Conservation (phyloP, 2,797 vertebrate genomes). For the Anabacerthia variegaticeps region DNA sequence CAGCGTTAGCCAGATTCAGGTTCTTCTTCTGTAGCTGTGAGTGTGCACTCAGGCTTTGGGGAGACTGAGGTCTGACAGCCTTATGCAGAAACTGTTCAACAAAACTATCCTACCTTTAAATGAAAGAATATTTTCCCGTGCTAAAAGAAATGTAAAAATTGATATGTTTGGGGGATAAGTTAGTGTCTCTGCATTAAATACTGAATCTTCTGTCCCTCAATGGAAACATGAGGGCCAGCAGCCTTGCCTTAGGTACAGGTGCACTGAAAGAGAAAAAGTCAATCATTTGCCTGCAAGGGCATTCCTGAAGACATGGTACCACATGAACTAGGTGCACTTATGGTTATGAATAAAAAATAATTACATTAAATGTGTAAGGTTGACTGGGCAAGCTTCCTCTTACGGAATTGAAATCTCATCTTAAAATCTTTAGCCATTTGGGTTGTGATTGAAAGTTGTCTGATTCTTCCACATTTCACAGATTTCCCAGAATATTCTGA, state of each 20-base stretch:
- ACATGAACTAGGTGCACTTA: not conserved
- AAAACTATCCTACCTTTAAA: not conserved
- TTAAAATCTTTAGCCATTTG: not conserved
- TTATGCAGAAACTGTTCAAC: not conserved
- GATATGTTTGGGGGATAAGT: accelerated
- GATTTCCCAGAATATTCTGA: not conserved
- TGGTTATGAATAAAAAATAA: constrained; percentile 14
- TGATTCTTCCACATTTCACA: not conserved
- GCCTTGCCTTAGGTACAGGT: not conserved
- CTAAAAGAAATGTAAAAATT: not conserved
- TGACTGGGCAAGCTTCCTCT: not conserved
- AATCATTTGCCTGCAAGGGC: not conserved
- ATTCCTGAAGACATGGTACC: not conserved
- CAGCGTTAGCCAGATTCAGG: not conserved
- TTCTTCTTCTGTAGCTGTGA: not conserved
- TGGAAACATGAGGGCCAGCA: not conserved
- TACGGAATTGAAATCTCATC: not conserved
- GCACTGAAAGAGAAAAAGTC: not conserved
- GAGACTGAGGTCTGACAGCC: not conserved
- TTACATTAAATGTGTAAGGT: not conserved
- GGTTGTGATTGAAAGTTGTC: not conserved
- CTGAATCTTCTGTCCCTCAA: not conserved
- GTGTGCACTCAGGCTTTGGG: not conserved
- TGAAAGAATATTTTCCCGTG: not conserved
- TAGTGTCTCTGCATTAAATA: not conserved